A percentile compares a stretch with the other conserved stretches of the same genome.
Evolutionary conservation across 2,888 invertebrate species (phyloP).

Genomic region (Tetramorium bicarinatum): DNA sequence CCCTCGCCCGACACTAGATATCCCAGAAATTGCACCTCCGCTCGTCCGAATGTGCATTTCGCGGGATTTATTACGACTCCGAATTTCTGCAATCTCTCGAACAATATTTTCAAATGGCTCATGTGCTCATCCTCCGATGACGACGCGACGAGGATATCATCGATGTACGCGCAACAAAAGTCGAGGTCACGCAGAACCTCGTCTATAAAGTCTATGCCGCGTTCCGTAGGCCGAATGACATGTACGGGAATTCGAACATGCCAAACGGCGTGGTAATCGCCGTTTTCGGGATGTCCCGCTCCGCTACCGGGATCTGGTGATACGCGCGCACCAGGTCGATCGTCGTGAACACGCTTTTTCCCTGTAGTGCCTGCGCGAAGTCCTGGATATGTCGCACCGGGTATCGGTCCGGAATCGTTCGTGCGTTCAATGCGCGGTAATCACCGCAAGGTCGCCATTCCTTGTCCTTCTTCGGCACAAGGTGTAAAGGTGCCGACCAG

Average conservation of each 20-base stretch:
- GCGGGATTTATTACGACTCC: background rate
- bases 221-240: background rate
- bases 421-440: background rate
- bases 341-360: background rate
- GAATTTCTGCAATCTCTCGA: background rate
- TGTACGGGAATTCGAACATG: background rate
- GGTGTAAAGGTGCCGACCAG: background rate
- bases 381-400: background rate
- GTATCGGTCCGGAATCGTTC: background rate
- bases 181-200: background rate
- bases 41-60: background rate
- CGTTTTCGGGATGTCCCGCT: constrained; percentile 6
- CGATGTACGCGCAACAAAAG: background rate
- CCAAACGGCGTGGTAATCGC: constrained; percentile 31
- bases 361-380: background rate
- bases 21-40: background rate
- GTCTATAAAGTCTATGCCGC: background rate
- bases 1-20: no score
- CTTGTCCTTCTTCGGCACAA: background rate
- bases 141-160: background rate
- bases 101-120: background rate
- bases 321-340: background rate
- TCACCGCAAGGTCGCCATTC: background rate
- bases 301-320: constrained; percentile 44
- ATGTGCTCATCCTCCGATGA: background rate